Base-by-base conservation (phyloP, 2,113 vertebrate species). In the Forbesichthys agassizii region DNA sequence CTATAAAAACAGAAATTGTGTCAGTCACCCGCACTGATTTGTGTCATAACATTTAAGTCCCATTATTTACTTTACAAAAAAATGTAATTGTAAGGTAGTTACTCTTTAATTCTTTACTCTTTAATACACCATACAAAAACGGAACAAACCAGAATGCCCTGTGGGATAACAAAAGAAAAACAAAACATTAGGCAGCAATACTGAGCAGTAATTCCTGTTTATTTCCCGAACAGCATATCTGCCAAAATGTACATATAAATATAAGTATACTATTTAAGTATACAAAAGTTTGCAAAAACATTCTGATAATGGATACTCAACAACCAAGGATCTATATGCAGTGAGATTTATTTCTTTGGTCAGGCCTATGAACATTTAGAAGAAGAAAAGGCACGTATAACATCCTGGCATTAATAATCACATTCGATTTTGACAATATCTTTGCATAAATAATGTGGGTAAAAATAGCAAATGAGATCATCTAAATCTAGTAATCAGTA, bases 201-300 rank as follows among this genome's bases (percentile, higher is more conserved):
- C 64, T 63, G 48, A 66, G 12, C 9, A 76, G 14, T 10, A 55
- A 55, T 69, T 73, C 47, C 53, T 16, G n/a, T 54, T 42, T 66
- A 78, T 79, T 72, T 86, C 81, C 81, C 78, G 49, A 75, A 61
- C 62, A 69, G 56, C 48, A 72, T 64, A 3, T 66, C 16, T 47
- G 48, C 66, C 16, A 70, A 60, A 27, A 62, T 47, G 20, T 61
- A 54, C 20, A 48, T 58, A 42, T 61, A 70, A 75, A 59, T 51
- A 73, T 61, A 77, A 70, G 49, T 71, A 51, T 1, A 42, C 36
- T 42, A 42, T 66, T 5, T n/a, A n/a, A 54, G 52, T 60, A 6
- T 10, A 33, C 20, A 66, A 63, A 33, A 58, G 27, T 58, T 33
- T 58, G 56, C 36, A 12, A 58, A 27, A 58, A 33, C 20, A 58